Conservation (phyloP, 1,140 invertebrate genomes). For the Neodiprion pinetum region DNA sequence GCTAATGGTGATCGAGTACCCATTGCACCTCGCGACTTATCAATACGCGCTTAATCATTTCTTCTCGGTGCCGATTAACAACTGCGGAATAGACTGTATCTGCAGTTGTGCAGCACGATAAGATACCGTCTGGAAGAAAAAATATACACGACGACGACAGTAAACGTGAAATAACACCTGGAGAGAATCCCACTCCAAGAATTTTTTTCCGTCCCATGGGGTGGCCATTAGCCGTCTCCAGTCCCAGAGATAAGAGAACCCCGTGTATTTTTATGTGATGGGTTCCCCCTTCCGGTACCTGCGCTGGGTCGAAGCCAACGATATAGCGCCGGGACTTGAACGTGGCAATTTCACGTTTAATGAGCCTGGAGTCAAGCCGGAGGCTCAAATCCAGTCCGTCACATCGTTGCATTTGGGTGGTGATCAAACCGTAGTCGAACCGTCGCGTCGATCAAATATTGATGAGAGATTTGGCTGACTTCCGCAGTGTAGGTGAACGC, state of each 20-base stretch:
- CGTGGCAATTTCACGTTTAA: background rate
- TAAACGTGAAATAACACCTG: too few relatives aligned
- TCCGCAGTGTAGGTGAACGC: too few relatives aligned
- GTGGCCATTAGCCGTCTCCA: background rate
- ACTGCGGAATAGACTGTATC: background rate
- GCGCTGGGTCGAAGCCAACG: background rate
- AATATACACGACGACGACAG: too few relatives aligned
- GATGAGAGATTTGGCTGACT: background rate
- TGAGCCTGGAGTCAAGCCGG: background rate
- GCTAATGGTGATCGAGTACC: too few relatives aligned
- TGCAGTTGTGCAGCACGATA: background rate
- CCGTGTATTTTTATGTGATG: background rate
- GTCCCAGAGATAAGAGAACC: background rate
- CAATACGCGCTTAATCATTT: background rate
- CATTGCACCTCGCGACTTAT: background rate
- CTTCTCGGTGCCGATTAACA: background rate
- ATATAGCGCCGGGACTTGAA: background rate
- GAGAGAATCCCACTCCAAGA: too few relatives aligned
- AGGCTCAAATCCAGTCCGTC: background rate
- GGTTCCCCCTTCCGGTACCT: background rate
- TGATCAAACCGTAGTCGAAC: background rate
- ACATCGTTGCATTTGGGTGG: background rate
- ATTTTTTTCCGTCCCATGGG: too few relatives aligned
- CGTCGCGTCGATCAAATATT: background rate
- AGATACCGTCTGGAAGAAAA: background rate